A percentile compares a stretch with the other conserved stretches of the same genome.
phyloP scores from a whole-genome alignment of 2,797 vertebrate species.

The Macroramphosus scolopax region DNA sequence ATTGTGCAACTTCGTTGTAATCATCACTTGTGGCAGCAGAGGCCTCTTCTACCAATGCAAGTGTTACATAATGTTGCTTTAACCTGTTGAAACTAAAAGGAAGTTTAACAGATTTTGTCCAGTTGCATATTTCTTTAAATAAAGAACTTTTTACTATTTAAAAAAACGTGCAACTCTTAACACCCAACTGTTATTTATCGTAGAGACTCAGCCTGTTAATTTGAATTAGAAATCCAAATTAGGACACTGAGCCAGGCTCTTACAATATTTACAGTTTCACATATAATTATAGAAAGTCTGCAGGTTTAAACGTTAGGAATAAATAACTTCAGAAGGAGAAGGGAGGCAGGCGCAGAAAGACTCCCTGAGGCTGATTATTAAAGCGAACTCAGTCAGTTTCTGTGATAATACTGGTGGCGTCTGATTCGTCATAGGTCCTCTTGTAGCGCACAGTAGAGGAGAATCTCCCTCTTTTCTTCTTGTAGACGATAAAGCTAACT shows the following conservation, averaged over 20 bases:
- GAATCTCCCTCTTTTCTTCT: constrained; percentile 65
- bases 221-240: constrained; percentile 39
- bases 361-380: constrained; percentile 33
- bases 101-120: constrained; percentile 8
- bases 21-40: too few relatives aligned
- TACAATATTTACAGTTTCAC: constrained; percentile 62
- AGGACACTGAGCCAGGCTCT: too few relatives aligned
- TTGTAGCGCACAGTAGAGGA: constrained; percentile 73
- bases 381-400: constrained; percentile 58
- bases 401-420: constrained; percentile 75
- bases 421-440: constrained; percentile 72
- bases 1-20: too few relatives aligned
- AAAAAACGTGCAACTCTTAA: not conserved
- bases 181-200: not conserved
- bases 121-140: constrained; percentile 21
- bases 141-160: constrained; percentile 7
- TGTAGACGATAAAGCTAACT: constrained; percentile 66
- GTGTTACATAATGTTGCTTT: too few relatives aligned
- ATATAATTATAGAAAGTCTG: too few relatives aligned
- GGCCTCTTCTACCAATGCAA: constrained; percentile 34
- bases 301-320: too few relatives aligned
- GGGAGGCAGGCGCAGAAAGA: too few relatives aligned
- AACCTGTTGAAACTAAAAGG: constrained; percentile 12
- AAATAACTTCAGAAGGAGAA: too few relatives aligned
- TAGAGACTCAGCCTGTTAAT: constrained; percentile 11